Conservation (phyloP, 2,113 vertebrate species). For the Pogona vitticeps region DNA sequence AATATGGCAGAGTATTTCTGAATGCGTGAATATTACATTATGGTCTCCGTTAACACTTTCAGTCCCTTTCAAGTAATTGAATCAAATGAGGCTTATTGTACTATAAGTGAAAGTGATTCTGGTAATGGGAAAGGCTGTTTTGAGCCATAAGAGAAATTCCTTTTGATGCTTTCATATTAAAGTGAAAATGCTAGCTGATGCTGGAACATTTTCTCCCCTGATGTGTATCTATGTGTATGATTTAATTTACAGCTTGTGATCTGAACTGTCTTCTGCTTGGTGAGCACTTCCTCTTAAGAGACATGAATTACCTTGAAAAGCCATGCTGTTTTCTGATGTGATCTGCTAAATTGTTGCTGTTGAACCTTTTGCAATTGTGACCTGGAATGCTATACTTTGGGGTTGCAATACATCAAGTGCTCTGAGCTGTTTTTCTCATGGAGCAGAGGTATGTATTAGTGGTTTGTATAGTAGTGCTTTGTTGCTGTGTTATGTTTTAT, state of each 20-base stretch:
- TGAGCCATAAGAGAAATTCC: slow-evolving; percentile 28
- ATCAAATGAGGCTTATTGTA: neutral
- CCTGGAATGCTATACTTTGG: neutral
- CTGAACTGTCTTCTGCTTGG: slow-evolving; percentile 48
- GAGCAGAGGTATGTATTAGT: neutral
- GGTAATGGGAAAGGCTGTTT: neutral
- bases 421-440: slow-evolving; percentile 3
- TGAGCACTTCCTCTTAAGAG: slow-evolving; percentile 46
- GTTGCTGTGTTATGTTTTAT: neutral
- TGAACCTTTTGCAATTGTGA: neutral
- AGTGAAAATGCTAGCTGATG: slow-evolving; percentile 26
- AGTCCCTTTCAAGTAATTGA: neutral
- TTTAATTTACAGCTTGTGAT: slow-evolving; percentile 43
- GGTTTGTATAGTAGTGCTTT: neutral
- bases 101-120: neutral
- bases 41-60: neutral
- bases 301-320: slow-evolving; percentile 13
- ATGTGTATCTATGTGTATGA: slow-evolving; percentile 1
- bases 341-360: slow-evolving; percentile 28
- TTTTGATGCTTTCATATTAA: neutral
- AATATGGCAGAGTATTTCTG: slow-evolving; percentile 41
- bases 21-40: neutral
- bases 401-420: neutral
- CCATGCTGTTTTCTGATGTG: slow-evolving; percentile 25
- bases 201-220: neutral